Conservation (phyloP, 2,797 vertebrate species). For the Mus minutoides region DNA sequence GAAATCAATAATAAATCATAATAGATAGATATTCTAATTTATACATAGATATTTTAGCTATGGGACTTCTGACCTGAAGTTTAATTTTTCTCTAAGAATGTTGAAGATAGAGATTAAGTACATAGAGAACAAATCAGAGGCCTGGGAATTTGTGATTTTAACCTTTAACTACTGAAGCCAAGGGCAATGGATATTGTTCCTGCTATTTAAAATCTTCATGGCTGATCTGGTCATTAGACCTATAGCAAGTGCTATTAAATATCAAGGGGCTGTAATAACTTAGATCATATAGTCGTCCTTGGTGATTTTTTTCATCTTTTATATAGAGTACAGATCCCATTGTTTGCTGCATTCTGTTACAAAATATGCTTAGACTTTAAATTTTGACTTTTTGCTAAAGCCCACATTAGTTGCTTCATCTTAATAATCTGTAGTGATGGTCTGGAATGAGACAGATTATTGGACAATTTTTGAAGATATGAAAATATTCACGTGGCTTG, state of each 20-base stretch:
- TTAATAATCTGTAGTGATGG: background rate
- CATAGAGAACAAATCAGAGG: background rate
- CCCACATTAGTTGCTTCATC: background rate
- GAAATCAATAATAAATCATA: background rate
- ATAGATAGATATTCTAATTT: background rate
- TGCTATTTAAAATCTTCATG: slow-evolving; percentile 2
- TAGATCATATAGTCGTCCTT: background rate
- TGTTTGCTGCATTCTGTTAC: background rate
- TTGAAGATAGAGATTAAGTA: background rate
- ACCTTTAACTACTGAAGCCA: background rate
- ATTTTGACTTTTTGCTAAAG: background rate
- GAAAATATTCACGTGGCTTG: background rate
- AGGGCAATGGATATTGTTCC: background rate
- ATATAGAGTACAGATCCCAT: background rate
- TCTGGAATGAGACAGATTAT: background rate
- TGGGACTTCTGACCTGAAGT: slow-evolving; percentile 12
- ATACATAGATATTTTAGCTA: background rate
- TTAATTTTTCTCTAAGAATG: background rate
- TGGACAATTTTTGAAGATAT: background rate
- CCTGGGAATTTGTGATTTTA: background rate
- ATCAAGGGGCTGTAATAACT: slow-evolving; percentile 14
- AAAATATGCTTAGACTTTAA: background rate
- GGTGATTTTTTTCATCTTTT: slow-evolving; percentile 40
- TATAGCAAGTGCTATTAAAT: background rate
- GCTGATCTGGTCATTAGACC: background rate